phyloP scores from a whole-genome alignment of 2,888 invertebrate species.

The Heliconius ethilla region DNA sequence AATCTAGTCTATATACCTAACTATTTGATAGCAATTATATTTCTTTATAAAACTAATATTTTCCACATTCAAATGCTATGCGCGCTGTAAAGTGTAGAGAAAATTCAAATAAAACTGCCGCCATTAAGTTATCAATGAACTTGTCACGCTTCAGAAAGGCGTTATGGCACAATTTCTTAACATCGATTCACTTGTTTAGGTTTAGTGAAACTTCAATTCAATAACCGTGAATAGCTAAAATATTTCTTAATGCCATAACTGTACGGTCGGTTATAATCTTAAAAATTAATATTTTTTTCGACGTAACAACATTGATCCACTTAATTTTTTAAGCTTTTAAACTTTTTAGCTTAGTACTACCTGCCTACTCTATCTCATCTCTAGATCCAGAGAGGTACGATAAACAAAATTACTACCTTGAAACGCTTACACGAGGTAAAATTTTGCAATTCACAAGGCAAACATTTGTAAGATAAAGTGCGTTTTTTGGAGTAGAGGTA shows the following conservation, averaged over 20 bases:
- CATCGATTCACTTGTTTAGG: slow-evolving; percentile 51
- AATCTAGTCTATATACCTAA: no score
- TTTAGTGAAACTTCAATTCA: slow-evolving; percentile 38
- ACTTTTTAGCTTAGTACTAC: background rate
- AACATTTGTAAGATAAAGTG: background rate
- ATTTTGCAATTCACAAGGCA: slow-evolving; percentile 21
- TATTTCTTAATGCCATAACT: slow-evolving; percentile 1
- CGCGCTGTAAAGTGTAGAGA: slow-evolving; percentile 54
- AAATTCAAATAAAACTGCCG: slow-evolving; percentile 62
- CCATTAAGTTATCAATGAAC: slow-evolving; percentile 67
- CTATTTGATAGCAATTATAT: no score
- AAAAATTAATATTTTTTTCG: background rate
- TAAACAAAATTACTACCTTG: slow-evolving; percentile 13
- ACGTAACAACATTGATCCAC: slow-evolving; percentile 8
- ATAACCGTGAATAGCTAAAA: slow-evolving; percentile 29
- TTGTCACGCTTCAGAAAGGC: slow-evolving; percentile 65
- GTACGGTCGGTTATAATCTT: background rate
- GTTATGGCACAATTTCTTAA: slow-evolving; percentile 60
- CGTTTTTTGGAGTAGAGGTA: slow-evolving; percentile 10
- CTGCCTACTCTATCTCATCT: background rate
- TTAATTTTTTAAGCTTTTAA: slow-evolving; percentile 7
- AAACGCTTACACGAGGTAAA: background rate
- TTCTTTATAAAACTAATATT: no score
- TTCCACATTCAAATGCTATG: slow-evolving; percentile 35
- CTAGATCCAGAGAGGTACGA: background rate